Percentiles rank a stretch among this genome's conserved stretches.
phyloP scores from a whole-genome alignment of 2,113 vertebrate genomes.

The Myxocyprinus asiaticus region DNA sequence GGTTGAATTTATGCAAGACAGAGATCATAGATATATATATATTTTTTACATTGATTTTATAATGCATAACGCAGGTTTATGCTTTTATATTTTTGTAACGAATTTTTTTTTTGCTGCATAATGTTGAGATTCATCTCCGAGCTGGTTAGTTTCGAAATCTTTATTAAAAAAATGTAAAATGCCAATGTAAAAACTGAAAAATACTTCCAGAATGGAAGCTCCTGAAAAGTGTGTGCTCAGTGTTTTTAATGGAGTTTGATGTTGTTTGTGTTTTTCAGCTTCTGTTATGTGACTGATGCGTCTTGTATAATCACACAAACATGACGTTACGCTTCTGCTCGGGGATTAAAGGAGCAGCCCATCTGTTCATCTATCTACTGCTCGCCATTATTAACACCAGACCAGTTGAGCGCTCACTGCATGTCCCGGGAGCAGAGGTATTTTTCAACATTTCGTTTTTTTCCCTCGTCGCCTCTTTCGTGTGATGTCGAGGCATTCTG shows the following conservation, averaged over 20 bases:
- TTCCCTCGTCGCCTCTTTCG: constrained; percentile 36
- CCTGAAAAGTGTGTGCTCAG: no score
- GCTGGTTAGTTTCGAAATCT: no score
- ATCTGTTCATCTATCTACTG: constrained; percentile 77
- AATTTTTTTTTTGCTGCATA: no score
- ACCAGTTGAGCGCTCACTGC: constrained; percentile 81
- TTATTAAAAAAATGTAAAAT: no score
- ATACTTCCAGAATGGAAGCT: no score
- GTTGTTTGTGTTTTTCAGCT: neutral
- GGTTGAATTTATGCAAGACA: no score
- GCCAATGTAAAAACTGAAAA: no score
- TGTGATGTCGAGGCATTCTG: constrained; percentile 70
- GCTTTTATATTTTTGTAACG: no score
- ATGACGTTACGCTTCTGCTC: constrained; percentile 39
- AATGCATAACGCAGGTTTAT: no score
- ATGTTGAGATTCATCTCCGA: no score
- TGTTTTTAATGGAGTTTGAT: neutral
- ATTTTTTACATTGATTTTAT: no score
- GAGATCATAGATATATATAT: no score
- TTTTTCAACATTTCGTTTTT: neutral
- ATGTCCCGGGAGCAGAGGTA: constrained; percentile 79
- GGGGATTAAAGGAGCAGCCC: constrained; percentile 68
- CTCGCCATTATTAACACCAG: constrained; percentile 73
- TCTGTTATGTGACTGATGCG: neutral
- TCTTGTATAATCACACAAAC: neutral